Base-by-base conservation (phyloP, 2,113 vertebrate genomes). In the Trichomycterus rosablanca region DNA sequence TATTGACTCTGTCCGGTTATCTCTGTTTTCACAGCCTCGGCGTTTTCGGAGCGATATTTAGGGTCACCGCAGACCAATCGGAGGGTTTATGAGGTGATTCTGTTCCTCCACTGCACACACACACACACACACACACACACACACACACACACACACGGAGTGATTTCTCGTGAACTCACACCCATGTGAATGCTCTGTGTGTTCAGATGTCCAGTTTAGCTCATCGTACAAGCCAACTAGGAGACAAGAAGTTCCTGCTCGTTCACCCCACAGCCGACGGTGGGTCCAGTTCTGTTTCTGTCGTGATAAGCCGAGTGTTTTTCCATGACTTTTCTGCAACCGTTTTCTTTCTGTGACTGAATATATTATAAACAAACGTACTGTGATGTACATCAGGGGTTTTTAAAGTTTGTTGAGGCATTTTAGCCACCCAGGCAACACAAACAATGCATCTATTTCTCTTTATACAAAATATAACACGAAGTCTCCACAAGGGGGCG, bases 221-320 rank as follows among this genome's bases (percentile, higher is more conserved):
- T 2, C 84, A 89, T 48, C 85, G 89, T 50, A 79, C 89, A 14
- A 81, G 84, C 4, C 83, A 80, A 2, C 83, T 94, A 58, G 83
- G 84, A 42, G 92, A 90, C 32, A 93, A 93, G 75, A 89, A 89
- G 71, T 92, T 94, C 71, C 78, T 97, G 79, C 90, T 98, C 71
- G 91, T 98, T 76, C 96, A 98, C 22, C 91, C 94, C 3, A 98
- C 95, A 0, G 93, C 94, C 5, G 96, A 98, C 1, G 95, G 96
- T 97, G 81, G 82, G 79, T 34, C 2, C 0, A 22, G 18, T 35
- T n/a, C n/a, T n/a, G n/a, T n/a, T n/a, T n/a, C n/a, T n/a, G n/a
- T n/a, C n/a, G n/a, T n/a, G n/a, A n/a, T n/a, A n/a, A n/a, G n/a
- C n/a, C n/a, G n/a, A n/a, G n/a, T n/a, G n/a, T n/a, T n/a, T n/a